Base-by-base conservation (phyloP, 2,888 invertebrate species). In the Caenorhabditis japonica region DNA sequence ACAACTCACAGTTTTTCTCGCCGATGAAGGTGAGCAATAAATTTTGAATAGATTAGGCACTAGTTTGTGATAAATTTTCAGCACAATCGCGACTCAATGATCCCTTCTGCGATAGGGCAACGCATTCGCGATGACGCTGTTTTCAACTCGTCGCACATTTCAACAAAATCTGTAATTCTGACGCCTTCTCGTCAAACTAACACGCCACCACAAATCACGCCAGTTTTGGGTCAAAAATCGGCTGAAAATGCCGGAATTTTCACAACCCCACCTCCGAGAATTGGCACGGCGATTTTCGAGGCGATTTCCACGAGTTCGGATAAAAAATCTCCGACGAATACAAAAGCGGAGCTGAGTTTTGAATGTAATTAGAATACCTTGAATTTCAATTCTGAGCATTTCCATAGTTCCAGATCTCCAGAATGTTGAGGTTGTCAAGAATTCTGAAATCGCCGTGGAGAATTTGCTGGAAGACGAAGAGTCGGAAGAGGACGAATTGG, bases 1-100 rank as follows among this genome's bases (percentile, higher is more conserved):
- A 60, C 27, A 43, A 61, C n/a, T 74, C 73, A 15, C 30, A 68
- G 23, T 74, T 68, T 43, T 74, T 68, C 47, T 74, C 73, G 17
- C 73, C 73, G 4, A 21, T 74, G n/a, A 59, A 7, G 30, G 30
- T 30, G 10, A 30, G 10, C 30, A 5, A 30, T 30, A 5, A 30
- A 30, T 7, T 7, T 30, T 10, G 30, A 5, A 30, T 7, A 30
- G 10, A 30, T 7, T 5, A 30, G 10, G 30, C 30, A 5, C 30
- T 10, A 10, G 7, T 10, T 10, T 30, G 5, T 30, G n/a, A n/a
- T n/a, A n/a, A n/a, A n/a, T 30, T 30, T 30, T 10, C 30, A 59
- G 39, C 17, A 72, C 43, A 64, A 64, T 34, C 51, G 68, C 5
- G 38, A 51, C 3, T 74, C 73, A 1, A 68, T 68, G 43, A 7